Evolutionary conservation across 2,888 invertebrate species (phyloP), one percentile per base, ranked within the genome.

Genomic region (Aphrophora alni): DNA sequence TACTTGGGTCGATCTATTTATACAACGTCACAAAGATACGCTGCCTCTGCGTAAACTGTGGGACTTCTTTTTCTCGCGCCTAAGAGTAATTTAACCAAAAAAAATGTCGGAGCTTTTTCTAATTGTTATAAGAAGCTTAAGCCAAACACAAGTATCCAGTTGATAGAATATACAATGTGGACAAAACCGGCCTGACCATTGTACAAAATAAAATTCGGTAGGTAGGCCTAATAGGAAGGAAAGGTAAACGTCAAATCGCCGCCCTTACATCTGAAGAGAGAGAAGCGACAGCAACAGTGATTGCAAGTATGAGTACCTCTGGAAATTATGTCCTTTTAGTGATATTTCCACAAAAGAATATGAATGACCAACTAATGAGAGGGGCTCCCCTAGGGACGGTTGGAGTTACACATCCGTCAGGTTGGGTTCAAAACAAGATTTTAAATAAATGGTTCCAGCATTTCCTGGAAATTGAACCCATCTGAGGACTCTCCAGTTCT

Each of bases 251-350:
- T n/a, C n/a, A n/a, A n/a, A n/a, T n/a, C n/a, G n/a, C n/a, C n/a
- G 73, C 85, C 44, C 27, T 86, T 76, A 86, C 87, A n/a, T 86
- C 87, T 77, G 86, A 86, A 10, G 86, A 88, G 85, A 81, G 87
- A 33, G 5, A 33, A 10, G 4, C 10, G 4, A 10, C 10, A 33
- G 33, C 10, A n/a, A n/a, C n/a, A n/a, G n/a, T n/a, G n/a, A n/a
- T n/a, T n/a, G n/a, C n/a, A n/a, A n/a, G n/a, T n/a, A n/a, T n/a
- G n/a, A n/a, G n/a, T n/a, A n/a, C n/a, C n/a, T n/a, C n/a, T n/a
- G n/a, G n/a, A n/a, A n/a, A 33, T 4, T 33, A 33, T 33, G 5
- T 10, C 33, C 10, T 10, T 33, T 33, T 33, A 33, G 33, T 33
- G 4, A 33, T 33, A 33, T 33, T 33, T 33, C 33, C 33, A 33